Percentiles rank a stretch among this genome's conserved stretches.
phyloP scores from a whole-genome alignment of 2,113 vertebrate genomes.

The Micronycteris hirsuta region DNA sequence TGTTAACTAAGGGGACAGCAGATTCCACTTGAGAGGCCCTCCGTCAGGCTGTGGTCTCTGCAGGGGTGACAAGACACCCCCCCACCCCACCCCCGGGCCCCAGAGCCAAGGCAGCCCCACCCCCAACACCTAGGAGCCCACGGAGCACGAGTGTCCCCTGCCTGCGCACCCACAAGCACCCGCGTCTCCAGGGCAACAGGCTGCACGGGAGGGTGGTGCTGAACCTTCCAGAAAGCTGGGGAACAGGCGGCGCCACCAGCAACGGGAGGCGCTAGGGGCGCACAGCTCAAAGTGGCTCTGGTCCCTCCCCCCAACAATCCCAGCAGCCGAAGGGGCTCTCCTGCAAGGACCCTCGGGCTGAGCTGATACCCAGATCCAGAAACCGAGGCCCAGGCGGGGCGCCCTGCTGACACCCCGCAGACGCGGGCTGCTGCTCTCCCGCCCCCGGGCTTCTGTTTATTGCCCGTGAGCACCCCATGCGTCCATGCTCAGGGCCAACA shows the following conservation, averaged over 20 bases:
- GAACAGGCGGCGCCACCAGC: background rate
- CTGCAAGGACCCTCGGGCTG: no score
- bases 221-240: slow-evolving; percentile 15
- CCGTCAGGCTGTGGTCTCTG: no score
- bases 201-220: background rate
- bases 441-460: no score
- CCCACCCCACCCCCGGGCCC: no score
- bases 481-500: accelerated
- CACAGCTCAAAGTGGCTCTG: background rate
- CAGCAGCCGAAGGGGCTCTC: no score
- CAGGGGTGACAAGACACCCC: background rate
- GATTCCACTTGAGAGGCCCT: background rate
- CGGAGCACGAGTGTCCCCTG: background rate
- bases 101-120: background rate
- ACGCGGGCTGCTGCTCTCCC: no score
- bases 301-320: background rate
- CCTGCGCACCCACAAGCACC: background rate
- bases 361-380: background rate
- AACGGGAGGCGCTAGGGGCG: background rate
- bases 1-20: background rate
- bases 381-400: background rate
- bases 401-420: background rate
- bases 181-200: slow-evolving; percentile 37
- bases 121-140: accelerated
- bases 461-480: no score